Evolutionary conservation across 92 coral and sea anemone genomes (phyloP).

Genomic region (Plumapathes pennacea): DNA sequence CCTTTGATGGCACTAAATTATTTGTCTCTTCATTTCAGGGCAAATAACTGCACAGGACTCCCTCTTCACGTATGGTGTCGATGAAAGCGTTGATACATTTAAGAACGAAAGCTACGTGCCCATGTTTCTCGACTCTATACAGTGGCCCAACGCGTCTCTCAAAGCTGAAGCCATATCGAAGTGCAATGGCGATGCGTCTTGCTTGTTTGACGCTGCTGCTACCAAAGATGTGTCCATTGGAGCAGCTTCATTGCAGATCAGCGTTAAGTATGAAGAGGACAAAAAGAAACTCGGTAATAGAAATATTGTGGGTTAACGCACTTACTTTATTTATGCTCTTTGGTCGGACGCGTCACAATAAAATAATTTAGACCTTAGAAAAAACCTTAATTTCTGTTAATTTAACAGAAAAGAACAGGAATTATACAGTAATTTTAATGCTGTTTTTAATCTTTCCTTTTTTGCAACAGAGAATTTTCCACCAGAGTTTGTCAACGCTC

Average conservation of each 20-base stretch:
- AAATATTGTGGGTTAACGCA: too few species aligned
- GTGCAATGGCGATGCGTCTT: conserved; percentile 48
- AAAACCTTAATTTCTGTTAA: too few species aligned
- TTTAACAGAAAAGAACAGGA: too few species aligned
- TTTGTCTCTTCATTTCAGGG: conserved; percentile 39
- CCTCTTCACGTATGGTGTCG: conserved; percentile 60
- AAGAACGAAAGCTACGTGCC: conserved; percentile 54
- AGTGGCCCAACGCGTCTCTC: conserved; percentile 33
- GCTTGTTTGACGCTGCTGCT: conserved; percentile 74
- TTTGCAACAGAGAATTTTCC: conserved; percentile 57
- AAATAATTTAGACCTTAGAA: too few species aligned
- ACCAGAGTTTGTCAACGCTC: conserved; percentile 27
- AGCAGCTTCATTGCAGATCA: conserved; percentile 32
- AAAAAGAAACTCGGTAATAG: conserved; percentile 44
- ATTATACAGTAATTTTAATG: too few species aligned
- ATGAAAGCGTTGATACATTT: conserved; percentile 46
- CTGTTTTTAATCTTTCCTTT: too few species aligned
- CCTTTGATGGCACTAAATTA: too few species aligned
- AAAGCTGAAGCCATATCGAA: conserved; percentile 17
- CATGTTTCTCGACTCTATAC: conserved; percentile 57
- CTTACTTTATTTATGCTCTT: too few species aligned
- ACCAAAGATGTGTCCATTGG: conserved; percentile 66
- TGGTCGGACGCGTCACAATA: too few species aligned
- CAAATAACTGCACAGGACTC: conserved; percentile 46
- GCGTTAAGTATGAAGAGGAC: conserved; percentile 50